These are phyloP conservation scores for Galendromus occidentalis DNA, from an alignment of 1,140 invertebrate species.

Conservation along the genomic window DNA sequence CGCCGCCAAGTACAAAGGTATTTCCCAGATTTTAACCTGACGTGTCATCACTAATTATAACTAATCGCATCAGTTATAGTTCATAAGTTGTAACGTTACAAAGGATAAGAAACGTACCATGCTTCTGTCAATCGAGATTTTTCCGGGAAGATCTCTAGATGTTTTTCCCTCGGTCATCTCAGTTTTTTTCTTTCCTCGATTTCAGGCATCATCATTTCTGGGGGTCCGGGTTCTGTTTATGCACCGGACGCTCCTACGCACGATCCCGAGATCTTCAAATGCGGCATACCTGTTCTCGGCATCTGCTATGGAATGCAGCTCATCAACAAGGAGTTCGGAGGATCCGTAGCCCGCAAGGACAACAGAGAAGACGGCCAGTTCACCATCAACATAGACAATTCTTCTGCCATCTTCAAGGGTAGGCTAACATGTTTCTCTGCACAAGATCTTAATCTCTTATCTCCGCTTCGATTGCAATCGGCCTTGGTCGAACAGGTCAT, in stretches of 20 bases:
- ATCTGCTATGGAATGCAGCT: slow-evolving; percentile 98
- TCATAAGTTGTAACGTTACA: too few relatives aligned
- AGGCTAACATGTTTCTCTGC: too few relatives aligned
- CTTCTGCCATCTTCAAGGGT: slow-evolving; percentile 76
- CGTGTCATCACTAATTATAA: too few relatives aligned
- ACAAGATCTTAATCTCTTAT: too few relatives aligned
- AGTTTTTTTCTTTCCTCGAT: slow-evolving; percentile 30
- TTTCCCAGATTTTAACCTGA: too few relatives aligned
- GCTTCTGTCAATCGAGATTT: too few relatives aligned
- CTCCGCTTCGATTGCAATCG: too few relatives aligned
- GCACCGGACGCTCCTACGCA: slow-evolving; percentile 82
- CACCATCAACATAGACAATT: slow-evolving; percentile 64
- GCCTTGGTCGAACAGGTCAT: too few relatives aligned
- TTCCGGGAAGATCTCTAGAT: too few relatives aligned
- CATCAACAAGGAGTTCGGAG: slow-evolving; percentile 94
- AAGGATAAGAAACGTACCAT: too few relatives aligned
- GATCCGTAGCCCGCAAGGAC: slow-evolving; percentile 65
- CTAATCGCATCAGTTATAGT: too few relatives aligned
- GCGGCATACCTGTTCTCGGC: slow-evolving; percentile 80
- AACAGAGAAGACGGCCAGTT: slow-evolving; percentile 86
- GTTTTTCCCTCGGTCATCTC: too few relatives aligned
- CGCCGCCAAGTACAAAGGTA: slow-evolving; percentile 1
- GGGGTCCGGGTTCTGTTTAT: slow-evolving; percentile 90
- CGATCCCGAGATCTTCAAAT: slow-evolving; percentile 82
- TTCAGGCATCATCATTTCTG: slow-evolving; percentile 92